Evolutionary conservation across 2,113 vertebrate species (phyloP).

Genomic region (Hoplias malabaricus): DNA sequence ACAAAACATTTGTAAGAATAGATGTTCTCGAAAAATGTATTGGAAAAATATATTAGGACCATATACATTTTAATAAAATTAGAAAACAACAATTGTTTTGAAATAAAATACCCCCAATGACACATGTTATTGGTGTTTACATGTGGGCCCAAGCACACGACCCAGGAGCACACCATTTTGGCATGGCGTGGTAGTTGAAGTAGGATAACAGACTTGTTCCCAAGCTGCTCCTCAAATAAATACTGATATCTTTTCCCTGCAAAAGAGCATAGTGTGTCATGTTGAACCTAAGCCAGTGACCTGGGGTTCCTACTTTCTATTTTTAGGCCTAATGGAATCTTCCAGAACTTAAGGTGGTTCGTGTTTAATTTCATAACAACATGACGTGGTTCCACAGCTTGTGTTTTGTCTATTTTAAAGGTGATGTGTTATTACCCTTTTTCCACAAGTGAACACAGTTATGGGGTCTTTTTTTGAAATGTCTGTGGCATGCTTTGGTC

Average conservation of each 20-base stretch:
- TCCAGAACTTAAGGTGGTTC: slow-evolving; percentile 16
- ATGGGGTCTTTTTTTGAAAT: too few relatives aligned
- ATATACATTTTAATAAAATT: too few relatives aligned
- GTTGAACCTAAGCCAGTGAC: slow-evolving; percentile 55
- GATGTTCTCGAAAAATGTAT: too few relatives aligned
- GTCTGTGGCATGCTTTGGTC: too few relatives aligned
- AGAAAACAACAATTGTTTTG: too few relatives aligned
- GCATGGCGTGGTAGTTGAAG: not conserved
- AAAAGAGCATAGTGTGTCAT: slow-evolving; percentile 49
- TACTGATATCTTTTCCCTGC: slow-evolving; percentile 24
- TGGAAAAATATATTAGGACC: too few relatives aligned
- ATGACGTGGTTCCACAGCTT: not conserved
- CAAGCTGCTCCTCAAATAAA: slow-evolving; percentile 46
- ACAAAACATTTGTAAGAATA: too few relatives aligned
- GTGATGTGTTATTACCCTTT: not conserved
- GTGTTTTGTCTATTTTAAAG: not conserved
- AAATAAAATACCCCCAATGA: too few relatives aligned
- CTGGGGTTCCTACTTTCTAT: slow-evolving; percentile 45
- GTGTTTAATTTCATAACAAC: slow-evolving; percentile 24
- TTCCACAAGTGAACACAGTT: too few relatives aligned
- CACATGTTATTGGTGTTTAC: not conserved
- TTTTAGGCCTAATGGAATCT: slow-evolving; percentile 44
- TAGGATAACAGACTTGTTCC: slow-evolving; percentile 38
- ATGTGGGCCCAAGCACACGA: not conserved
- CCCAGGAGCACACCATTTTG: not conserved